phyloP scores from a whole-genome alignment of 2,888 invertebrate genomes.

The Platerodrilus igneus region DNA sequence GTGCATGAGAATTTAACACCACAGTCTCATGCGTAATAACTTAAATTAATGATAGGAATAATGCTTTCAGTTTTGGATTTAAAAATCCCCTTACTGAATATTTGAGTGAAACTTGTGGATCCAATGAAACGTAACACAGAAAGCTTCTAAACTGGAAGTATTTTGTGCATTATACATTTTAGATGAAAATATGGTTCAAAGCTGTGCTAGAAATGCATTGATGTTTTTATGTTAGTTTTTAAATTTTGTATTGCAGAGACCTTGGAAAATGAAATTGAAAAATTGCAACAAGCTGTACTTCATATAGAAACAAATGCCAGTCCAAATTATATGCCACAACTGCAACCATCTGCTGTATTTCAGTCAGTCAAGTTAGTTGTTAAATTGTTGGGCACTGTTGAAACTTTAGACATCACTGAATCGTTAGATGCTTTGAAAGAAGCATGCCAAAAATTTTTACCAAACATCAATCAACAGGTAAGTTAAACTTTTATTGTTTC shows the following conservation, averaged over 20 bases:
- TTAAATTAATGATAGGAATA: no score
- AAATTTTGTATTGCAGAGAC: constrained; percentile 73
- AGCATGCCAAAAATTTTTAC: constrained; percentile 16
- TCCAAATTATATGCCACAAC: constrained; percentile 38
- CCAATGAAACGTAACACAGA: no score
- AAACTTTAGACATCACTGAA: constrained; percentile 80
- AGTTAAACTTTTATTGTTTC: constrained; percentile 12
- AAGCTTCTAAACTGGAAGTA: no score
- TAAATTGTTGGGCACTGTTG: constrained; percentile 80
- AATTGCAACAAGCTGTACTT: constrained; percentile 62
- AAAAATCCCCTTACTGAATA: no score
- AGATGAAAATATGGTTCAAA: no score
- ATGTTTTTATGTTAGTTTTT: no score
- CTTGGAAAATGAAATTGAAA: constrained; percentile 74
- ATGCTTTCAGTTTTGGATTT: no score
- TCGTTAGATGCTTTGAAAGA: constrained; percentile 52
- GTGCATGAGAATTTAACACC: no score
- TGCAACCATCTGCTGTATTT: constrained; percentile 69
- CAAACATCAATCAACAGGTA: constrained; percentile 16
- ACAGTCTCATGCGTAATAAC: no score
- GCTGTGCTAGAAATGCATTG: no score
- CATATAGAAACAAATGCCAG: constrained; percentile 47
- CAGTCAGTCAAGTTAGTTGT: constrained; percentile 93
- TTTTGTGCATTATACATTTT: no score
- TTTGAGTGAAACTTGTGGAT: no score